phyloP scores from a whole-genome alignment of 2,797 vertebrate genomes.

The Hybognathus amarus region DNA sequence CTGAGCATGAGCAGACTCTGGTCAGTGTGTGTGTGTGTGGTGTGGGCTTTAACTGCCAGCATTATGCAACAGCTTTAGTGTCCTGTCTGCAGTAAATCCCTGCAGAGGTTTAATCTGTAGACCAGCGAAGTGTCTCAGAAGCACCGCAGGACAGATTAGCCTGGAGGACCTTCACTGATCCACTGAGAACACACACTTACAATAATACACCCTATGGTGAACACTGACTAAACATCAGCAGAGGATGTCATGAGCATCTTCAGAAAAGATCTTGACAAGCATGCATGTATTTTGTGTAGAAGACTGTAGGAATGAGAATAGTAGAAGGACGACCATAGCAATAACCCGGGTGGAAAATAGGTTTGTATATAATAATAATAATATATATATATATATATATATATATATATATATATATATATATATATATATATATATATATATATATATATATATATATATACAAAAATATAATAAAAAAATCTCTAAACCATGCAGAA shows the following conservation, averaged over 20 bases:
- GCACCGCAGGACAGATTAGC: conserved; percentile 63
- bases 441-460: too few species aligned
- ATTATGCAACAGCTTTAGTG: conserved; percentile 75
- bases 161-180: background rate
- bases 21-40: too few species aligned
- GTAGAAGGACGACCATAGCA: background rate
- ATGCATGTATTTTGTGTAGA: background rate
- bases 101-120: conserved; percentile 71
- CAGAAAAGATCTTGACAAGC: background rate
- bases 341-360: background rate
- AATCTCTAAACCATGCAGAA: background rate
- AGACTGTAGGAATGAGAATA: background rate
- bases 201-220: background rate
- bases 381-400: too few species aligned
- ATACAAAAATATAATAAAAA: background rate
- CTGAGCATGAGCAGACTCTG: background rate
- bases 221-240: background rate
- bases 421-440: too few species aligned
- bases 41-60: conserved; percentile 13
- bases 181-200: background rate
- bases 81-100: conserved; percentile 80
- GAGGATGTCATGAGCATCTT: background rate
- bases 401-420: too few species aligned
- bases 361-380: background rate
- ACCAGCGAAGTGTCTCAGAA: conserved; percentile 66